These are phyloP conservation scores for Megamerina dolium DNA, from an alignment of 2,888 invertebrate genomes.

Conservation along the genomic window DNA sequence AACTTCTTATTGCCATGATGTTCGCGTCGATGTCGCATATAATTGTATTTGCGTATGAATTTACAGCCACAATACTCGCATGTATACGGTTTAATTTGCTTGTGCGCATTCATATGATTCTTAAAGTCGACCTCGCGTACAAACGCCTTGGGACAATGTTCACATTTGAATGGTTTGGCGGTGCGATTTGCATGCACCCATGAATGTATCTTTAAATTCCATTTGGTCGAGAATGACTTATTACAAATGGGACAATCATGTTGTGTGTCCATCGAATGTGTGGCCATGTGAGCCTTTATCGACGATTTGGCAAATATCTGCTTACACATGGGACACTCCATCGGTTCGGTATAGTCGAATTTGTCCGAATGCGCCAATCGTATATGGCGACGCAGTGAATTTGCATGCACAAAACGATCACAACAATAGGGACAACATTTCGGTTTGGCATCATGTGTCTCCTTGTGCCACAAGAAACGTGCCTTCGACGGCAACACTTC, in stretches of 20 bases:
- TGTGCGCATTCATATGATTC: constrained; percentile 81
- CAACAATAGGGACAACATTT: constrained; percentile 79
- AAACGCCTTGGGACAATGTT: constrained; percentile 77
- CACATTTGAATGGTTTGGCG: constrained; percentile 79
- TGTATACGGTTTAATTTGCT: constrained; percentile 73
- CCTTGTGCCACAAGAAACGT: constrained; percentile 79
- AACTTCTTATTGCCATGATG: constrained; percentile 76
- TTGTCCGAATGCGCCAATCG: constrained; percentile 72
- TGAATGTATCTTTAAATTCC: constrained; percentile 82
- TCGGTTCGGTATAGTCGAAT: constrained; percentile 61
- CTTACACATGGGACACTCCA: constrained; percentile 64
- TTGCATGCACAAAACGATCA: constrained; percentile 79
- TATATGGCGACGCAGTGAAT: constrained; percentile 78
- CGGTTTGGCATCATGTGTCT: constrained; percentile 75
- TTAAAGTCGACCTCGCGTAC: constrained; percentile 73
- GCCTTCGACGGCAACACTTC: constrained; percentile 77
- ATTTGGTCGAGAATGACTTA: constrained; percentile 81
- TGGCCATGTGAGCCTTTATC: constrained; percentile 71
- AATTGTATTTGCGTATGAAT: constrained; percentile 83
- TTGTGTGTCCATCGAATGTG: constrained; percentile 71
- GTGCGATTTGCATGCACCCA: constrained; percentile 83
- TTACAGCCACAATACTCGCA: constrained; percentile 87
- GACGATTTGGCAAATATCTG: constrained; percentile 70
- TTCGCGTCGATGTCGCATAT: constrained; percentile 76
- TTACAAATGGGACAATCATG: constrained; percentile 76